Conservation (phyloP, 2,113 vertebrate species). For the Leiothrix lutea region DNA sequence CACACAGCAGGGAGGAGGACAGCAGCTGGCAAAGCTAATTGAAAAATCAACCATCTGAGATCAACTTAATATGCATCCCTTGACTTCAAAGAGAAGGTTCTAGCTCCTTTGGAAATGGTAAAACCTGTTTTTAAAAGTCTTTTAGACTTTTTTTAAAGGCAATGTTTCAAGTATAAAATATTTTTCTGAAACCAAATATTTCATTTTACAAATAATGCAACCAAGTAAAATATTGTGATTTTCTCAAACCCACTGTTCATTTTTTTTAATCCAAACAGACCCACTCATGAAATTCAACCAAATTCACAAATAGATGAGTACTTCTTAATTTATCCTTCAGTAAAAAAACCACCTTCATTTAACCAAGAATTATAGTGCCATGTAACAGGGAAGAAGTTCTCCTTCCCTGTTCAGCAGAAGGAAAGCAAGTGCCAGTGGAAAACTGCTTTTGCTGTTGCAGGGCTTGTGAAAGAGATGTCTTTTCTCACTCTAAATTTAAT, state of each 20-base stretch:
- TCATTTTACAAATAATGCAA: neutral
- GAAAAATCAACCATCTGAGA: neutral
- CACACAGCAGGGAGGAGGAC: neutral
- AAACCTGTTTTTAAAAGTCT: neutral
- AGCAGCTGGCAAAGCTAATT: neutral
- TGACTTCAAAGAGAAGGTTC: neutral
- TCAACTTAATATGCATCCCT: neutral
- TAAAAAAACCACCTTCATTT: neutral
- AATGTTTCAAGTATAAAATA: neutral
- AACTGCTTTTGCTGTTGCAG: neutral
- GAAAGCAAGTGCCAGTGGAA: neutral
- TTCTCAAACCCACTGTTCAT: neutral
- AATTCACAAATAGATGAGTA: neutral
- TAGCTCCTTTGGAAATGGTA: neutral
- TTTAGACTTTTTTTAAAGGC: neutral
- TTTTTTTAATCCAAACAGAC: neutral
- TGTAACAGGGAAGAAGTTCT: neutral
- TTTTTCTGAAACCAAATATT: neutral
- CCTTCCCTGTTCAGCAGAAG: neutral
- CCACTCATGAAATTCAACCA: neutral
- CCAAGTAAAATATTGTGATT: neutral
- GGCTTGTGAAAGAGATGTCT: neutral
- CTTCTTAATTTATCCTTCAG: neutral
- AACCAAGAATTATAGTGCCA: neutral
- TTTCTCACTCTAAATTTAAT: neutral